These are phyloP conservation scores for Caenorhabditis sp. DNA, from an alignment of 2,888 invertebrate genomes.

Conservation along the genomic window DNA sequence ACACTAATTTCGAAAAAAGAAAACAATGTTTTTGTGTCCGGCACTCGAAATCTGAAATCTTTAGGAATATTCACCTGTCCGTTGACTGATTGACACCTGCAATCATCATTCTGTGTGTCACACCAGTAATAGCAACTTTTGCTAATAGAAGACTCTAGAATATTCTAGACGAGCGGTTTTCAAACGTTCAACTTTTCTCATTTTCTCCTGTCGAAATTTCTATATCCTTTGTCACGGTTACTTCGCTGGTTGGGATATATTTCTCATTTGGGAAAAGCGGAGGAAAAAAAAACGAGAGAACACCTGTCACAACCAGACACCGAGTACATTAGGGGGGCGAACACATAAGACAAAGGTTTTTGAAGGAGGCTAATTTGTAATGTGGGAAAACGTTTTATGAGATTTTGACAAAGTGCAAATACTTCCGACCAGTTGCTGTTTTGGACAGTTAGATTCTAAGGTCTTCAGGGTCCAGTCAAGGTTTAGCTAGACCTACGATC, in stretches of 20 bases:
- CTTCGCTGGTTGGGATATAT: neutral
- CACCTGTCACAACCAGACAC: conserved; percentile 29
- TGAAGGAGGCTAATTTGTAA: neutral
- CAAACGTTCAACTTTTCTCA: neutral
- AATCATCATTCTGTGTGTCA: neutral
- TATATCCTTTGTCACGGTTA: neutral
- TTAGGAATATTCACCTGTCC: neutral
- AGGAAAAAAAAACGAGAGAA: neutral
- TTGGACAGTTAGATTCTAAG: too few relatives aligned
- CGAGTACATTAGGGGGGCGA: conserved; percentile 2
- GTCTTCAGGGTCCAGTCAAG: too few relatives aligned
- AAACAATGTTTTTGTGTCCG: neutral
- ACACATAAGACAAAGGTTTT: conserved; percentile 7
- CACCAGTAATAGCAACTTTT: neutral
- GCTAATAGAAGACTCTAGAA: neutral
- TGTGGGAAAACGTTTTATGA: too few relatives aligned
- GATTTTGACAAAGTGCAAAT: too few relatives aligned
- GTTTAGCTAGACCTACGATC: too few relatives aligned
- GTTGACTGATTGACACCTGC: conserved; percentile 2
- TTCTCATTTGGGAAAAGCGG: neutral
- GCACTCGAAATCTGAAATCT: conserved; percentile 3
- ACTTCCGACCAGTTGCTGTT: too few relatives aligned
- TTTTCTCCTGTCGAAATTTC: neutral
- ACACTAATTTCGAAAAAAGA: neutral
- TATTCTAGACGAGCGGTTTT: neutral